Base-by-base conservation (phyloP, 2,113 vertebrate genomes). In the Leuciscus idus region DNA sequence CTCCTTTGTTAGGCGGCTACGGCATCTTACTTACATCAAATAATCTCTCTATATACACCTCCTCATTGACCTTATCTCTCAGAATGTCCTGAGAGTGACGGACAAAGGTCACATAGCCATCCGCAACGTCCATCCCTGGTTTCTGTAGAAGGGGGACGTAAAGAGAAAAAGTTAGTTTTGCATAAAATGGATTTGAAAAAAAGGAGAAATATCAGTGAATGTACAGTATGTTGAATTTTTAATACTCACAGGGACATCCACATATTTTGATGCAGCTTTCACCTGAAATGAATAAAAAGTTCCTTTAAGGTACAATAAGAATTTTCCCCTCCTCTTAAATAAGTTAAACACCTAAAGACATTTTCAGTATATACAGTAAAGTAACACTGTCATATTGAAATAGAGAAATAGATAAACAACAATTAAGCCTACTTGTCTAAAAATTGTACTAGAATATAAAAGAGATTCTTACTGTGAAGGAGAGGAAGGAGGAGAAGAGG, bases 41-140 rank as follows among this genome's bases (percentile, higher is more conserved):
- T 99, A 99, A 99, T 96, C 98, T 99, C 98, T 99, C 98, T 99
- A 99, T 99, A 97, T 99, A 99, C 97, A 99, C 98, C 98, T 99
- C 98, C 97, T 99, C 98, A 99, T 99, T 99, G 98, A 99, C 98
- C 98, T 99, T 99, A 97, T 99, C 98, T 96, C 98, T 98, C 87
- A 99, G 97, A 93, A 99, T 97, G 96, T 99, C 98, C 97, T 99
- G 98, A 97, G 97, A 99, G 95, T 99, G 98, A 94, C 98, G 98
- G 91, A 99, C 97, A 95, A 98, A 99, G 94, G 98, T 99, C 96
- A 99, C 98, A 87, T 99, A 99, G 95, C 97, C 97, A 61, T 99
- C 98, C 48, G 98, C 98, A 94, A 99, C 97, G 76, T 99, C 98
- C 98, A 99, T 99, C 88, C 98, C 98, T 4, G 98, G 98, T 95